Percentiles rank a stretch among this genome's conserved stretches.
These are phyloP conservation scores for Apis laboriosa DNA, from an alignment of 1,140 invertebrate species.

Conservation along the genomic window DNA sequence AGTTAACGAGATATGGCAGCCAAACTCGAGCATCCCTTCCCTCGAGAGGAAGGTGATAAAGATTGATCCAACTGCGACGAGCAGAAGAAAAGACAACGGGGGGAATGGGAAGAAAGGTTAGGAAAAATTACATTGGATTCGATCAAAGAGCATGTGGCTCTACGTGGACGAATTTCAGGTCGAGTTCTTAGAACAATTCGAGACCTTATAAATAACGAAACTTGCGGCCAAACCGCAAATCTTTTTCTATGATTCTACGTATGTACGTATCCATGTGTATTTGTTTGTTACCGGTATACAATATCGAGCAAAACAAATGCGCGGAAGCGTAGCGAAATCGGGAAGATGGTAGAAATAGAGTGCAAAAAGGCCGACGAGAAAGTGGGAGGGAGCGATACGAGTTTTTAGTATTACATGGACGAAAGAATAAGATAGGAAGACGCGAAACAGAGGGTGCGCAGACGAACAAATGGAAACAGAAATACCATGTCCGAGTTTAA, in stretches of 20 bases:
- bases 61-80: not conserved
- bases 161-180: slow-evolving; percentile 20
- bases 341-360: not conserved
- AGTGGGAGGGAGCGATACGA: not conserved
- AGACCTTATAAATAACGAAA: slow-evolving; percentile 10
- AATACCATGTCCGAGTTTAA: slow-evolving; percentile 25
- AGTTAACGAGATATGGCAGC: too few relatives aligned
- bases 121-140: slow-evolving; percentile 14
- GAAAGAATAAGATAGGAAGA: not conserved
- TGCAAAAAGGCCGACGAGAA: not conserved
- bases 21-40: too few relatives aligned
- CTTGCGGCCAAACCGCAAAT: not conserved
- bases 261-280: not conserved
- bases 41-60: not conserved
- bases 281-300: not conserved
- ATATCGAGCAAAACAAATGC: not conserved
- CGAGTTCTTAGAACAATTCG: slow-evolving; percentile 16
- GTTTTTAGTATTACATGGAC: slow-evolving; percentile 1
- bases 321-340: slow-evolving; percentile 9
- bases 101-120: not conserved
- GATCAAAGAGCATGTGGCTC: not conserved
- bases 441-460: not conserved
- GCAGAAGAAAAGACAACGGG: not conserved
- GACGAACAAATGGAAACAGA: slow-evolving; percentile 13
- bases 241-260: not conserved